Percentiles rank a stretch among this genome's conserved stretches.
Conservation (phyloP, 2,113 vertebrate genomes). For the Fregetta grallaria region DNA sequence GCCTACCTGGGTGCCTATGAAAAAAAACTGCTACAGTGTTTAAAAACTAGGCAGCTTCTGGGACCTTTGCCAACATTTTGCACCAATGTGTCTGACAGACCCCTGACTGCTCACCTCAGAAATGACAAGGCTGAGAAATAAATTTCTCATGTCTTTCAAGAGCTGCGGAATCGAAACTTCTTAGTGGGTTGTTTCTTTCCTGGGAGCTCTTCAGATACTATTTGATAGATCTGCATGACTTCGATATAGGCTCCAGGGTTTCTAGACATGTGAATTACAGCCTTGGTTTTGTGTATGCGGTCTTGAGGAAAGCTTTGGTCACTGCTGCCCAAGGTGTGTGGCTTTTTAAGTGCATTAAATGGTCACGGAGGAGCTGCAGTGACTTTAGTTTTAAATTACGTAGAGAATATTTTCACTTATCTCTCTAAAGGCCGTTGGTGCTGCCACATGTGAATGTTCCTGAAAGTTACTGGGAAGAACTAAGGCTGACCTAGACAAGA, state of each 20-base stretch:
- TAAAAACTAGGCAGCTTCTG: background rate
- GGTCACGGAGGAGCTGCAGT: background rate
- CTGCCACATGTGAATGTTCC: background rate
- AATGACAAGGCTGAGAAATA: background rate
- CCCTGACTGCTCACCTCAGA: background rate
- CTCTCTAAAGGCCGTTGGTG: background rate
- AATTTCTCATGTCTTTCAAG: background rate
- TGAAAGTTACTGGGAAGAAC: background rate
- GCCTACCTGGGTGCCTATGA: background rate
- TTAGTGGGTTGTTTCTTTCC: background rate
- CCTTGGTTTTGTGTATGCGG: background rate
- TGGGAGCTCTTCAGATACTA: background rate
- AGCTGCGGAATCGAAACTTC: background rate
- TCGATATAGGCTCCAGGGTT: fast-evolving
- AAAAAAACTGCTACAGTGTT: background rate
- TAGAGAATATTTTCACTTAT: background rate
- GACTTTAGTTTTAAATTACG: background rate
- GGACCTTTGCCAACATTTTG: background rate
- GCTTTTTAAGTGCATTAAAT: background rate
- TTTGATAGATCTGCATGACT: background rate
- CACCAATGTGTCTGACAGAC: background rate
- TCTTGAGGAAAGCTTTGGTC: background rate
- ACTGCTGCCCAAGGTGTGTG: background rate
- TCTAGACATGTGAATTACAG: background rate
- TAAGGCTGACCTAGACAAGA: background rate